Evolutionary conservation across 2,797 vertebrate species (phyloP), one percentile per base, ranked within the genome.

Genomic region (Lacerta viridis): DNA sequence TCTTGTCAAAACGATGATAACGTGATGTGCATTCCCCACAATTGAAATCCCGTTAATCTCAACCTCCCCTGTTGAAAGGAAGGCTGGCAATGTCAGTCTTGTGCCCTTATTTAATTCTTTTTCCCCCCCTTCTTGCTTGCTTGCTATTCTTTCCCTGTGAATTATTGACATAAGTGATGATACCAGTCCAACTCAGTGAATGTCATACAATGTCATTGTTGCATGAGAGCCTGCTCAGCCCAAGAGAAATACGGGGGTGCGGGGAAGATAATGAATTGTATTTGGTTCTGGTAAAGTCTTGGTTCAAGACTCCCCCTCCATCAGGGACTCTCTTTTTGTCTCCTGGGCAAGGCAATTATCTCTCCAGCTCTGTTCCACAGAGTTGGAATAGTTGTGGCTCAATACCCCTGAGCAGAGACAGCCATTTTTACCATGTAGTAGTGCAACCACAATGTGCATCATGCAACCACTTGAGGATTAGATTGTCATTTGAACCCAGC

Each of bases 181-280:
- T n/a, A 91, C 43, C 89, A 81, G 29, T 83, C 84, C 17, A 76
- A 41, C 43, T 50, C 5, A 41, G 0, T 77, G 90, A 86, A 90
- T 93, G 90, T 27, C 87, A 92, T 80, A 80, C 92, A 72, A 59
- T 90, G 76, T 86, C 82, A 80, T 84, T 91, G 50, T 39, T 88
- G 27, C 41, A 11, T 46, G 25, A 41, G 50, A 77, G 80, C 29
- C n/a, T 11, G 11, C 17, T 3, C 17, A 39, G 43, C 29, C 9
- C 13, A 29, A 72, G 61, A 61, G 61, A 61, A 61, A 18, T 18
- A 61, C 15, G 13, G 13, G 50, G 50, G 50, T 5, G 68, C 68
- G 39, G 72, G 59, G 64, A 74, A 74, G 33, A 74, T 29, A 64
- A n/a, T 20, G 11, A n/a, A 1, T 61, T 75, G 20, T 15, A 71